Evolutionary conservation across 2,113 vertebrate species (phyloP).

Genomic region (Uropsilus gracilis): DNA sequence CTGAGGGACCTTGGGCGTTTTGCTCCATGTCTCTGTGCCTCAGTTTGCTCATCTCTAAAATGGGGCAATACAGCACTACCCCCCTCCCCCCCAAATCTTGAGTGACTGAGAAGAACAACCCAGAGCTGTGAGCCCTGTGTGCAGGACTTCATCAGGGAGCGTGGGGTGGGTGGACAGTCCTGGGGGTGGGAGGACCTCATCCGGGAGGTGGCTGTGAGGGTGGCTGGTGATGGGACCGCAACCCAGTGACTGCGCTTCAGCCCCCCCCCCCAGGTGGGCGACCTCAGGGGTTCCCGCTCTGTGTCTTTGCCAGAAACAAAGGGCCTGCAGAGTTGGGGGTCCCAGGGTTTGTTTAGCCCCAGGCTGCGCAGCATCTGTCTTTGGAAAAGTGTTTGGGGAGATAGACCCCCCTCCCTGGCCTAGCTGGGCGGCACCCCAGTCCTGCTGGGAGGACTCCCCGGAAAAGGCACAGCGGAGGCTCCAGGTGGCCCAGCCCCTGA

Average conservation of each 20-base stretch:
- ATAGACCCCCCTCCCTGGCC: background rate
- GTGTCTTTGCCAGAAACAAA: background rate
- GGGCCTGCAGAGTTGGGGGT: accelerated
- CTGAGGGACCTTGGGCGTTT: background rate
- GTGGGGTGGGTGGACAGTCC: background rate
- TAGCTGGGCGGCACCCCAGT: accelerated
- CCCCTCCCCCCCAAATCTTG: background rate
- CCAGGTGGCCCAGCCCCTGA: background rate
- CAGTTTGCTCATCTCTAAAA: background rate
- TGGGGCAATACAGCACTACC: background rate
- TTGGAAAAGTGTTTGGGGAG: background rate
- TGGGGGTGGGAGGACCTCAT: accelerated
- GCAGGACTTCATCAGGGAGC: background rate
- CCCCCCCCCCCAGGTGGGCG: no score
- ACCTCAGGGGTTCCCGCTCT: background rate
- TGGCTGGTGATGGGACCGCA: background rate
- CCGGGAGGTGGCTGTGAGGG: background rate
- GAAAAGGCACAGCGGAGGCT: background rate
- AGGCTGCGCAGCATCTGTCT: background rate
- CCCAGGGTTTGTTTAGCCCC: background rate
- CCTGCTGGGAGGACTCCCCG: background rate
- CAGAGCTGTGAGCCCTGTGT: background rate
- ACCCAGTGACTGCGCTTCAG: background rate
- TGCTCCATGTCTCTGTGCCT: background rate
- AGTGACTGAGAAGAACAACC: background rate